Base-by-base conservation (phyloP, 2,113 vertebrate species). In the Hydropotes inermis region DNA sequence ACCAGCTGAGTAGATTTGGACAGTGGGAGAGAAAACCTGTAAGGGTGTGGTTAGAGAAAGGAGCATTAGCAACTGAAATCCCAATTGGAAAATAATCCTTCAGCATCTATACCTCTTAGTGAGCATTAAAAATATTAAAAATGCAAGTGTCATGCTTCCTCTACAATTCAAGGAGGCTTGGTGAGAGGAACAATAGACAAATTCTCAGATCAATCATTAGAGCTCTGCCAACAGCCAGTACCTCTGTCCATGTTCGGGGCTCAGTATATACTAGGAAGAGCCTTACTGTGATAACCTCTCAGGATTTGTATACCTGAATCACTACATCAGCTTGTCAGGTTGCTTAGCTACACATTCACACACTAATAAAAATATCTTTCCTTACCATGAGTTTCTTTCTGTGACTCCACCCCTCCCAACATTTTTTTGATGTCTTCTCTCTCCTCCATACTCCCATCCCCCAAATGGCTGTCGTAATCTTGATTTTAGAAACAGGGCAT, bases 401-500 rank as follows among this genome's bases (percentile, higher is more conserved):
- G n/a, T 82, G n/a, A 58, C 76, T 81, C 81, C 87, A 54, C 57
- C 15, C 21, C 23, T 43, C 21, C 78, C 16, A 60, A 81, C 28
- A 33, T 14, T 16, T 84, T 36, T n/a, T 47, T 50, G 7, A 74
- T 47, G 45, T 17, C 76, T 91, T 90, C 79, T 79, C 89, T 85
- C 64, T 25, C 15, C 17, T 54, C 91, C 10, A 16, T 55, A 4
- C 21, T 33, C 47, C 27, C 23, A 87, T 6, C 23, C 87, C 39
- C 79, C n/a, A 43, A 70, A n/a, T 16, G 64, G 33, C 64, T 86
- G 21, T n/a, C 57, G 15, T 93, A 88, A 94, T 99, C 97, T 97
- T 97, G 94, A 95, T 98, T 98, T 92, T 98, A 99, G 98, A 98
- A 98, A 90, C 27, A 95, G 92, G 92, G 58, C 83, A 50, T 45